Base-by-base conservation (phyloP, 2,888 invertebrate species). In the Scaptomyza polygonia region DNA sequence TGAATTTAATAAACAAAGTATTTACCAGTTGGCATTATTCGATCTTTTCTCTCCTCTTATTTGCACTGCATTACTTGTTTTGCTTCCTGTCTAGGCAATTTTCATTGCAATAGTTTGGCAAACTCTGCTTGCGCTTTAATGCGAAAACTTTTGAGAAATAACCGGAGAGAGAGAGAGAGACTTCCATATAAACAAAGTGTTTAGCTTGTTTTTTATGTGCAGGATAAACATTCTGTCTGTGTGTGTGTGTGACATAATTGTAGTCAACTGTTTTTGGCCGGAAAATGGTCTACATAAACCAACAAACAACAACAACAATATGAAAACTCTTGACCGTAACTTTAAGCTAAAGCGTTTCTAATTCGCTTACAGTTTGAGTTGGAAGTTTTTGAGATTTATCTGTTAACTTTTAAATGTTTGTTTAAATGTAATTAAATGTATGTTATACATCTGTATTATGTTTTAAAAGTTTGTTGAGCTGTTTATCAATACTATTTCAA, bases 81-180 rank as follows among this genome's bases (percentile, higher is more conserved):
- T n/a, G 32, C 14, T 14, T 11, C 18, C 42, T 11, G 14, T 1
- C 32, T 48, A 12, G 47, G 59, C 58, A 34, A 70, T 67, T 77
- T 78, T 71, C 80, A 83, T 73, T 67, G 84, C 78, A 78, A 79
- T 80, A 81, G 80, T 84, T 82, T 67, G 81, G 67, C 65, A 48
- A 79, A 82, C 77, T 77, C 58, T 54, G 62, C 63, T 48, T 67
- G 55, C 48, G 64, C 12, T 68, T 82, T 85, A 82, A 82, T 82
- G 85, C 72, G 82, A 85, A 82, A 82, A 82, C 71, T 83, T 39
- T 85, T 85, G 53, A 72, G 67, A 79, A 79, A 77, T 72, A 82
- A 79, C 79, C 2, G 3, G 21, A 25, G 25, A 25, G 25, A 25
- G 25, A 25, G 25, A 54, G 55, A 9, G 39, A 39, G 16, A 3